Base-by-base conservation (phyloP, 2,113 vertebrate species). In the Potamarius usumacintae region DNA sequence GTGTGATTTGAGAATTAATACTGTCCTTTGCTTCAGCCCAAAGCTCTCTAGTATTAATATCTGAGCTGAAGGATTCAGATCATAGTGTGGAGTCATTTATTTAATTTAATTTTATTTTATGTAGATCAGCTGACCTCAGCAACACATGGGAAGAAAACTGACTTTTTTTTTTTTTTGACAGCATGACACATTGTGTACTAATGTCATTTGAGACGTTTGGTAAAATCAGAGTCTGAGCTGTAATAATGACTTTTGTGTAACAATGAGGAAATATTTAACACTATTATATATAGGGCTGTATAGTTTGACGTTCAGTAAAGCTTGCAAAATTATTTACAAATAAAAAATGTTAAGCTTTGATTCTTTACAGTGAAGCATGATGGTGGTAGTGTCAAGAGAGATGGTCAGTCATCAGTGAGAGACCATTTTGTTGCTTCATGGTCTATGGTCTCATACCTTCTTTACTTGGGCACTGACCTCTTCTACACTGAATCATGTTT, bases 1-100 rank as follows among this genome's bases (percentile, higher is more conserved):
- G 81, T 71, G 48, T 90, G 55, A 82, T 82, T 67, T 88, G 76
- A 76, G 82, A 88, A 63, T 83, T 9, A 82, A 71, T 53, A 71
- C n/a, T 83, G 84, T 57, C 10, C 20, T 85, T 25, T 25, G 20
- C 78, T 87, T 58, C 25, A 89, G 85, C 65, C 79, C 42, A 55
- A 65, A 77, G 53, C 57, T 63, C 57, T 53, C 42, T 74, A 77
- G n/a, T 65, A 30, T 69, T 20, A 27, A 72, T 57, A 69, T 58
- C 30, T 1, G 55, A 34, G 50, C 67, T 63, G 10, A 27, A 27
- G 48, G 2, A 60, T 86, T 69, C 2, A 48, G 65, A 20, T 78
- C 10, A 5, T 67, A 14, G 10, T 30, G 48, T 53, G 14, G 60
- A 58, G 34, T 82, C 25, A 87, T 58, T 42, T 42, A 42, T 42